Evolutionary conservation across 2,797 vertebrate genomes (phyloP), one percentile per base, ranked within the genome.

Genomic region (Scyliorhinus canicula): DNA sequence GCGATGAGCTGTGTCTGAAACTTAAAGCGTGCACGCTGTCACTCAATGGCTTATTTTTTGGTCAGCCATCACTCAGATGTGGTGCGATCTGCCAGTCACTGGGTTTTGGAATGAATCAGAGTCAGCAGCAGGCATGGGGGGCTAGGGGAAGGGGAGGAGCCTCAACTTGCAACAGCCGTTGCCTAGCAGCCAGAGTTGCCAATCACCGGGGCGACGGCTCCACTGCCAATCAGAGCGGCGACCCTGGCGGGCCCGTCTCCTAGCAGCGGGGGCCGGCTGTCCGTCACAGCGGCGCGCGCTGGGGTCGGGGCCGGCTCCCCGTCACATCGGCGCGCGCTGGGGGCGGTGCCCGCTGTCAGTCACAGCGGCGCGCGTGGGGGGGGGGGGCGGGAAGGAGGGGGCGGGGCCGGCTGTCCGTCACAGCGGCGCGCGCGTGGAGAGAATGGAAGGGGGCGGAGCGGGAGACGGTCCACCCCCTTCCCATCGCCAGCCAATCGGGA

Each of bases 111-210:
- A 35, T 35, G 28, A 35, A 31, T 71, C 47, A 50, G 44, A 31
- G 9, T 19, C 93, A 93, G 40, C 65, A 50, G 67, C 47, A 50
- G n/a, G 16, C 67, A n/a, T 4, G 28, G 26, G n/a, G 40, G n/a
- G 93, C 12, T 35, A 31, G 26, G 4, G 44, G 24, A 24, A n/a
- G 77, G n/a, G 77, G 77, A 35, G 5, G 4, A 82, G 35, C 52
- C 82, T 47, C 52, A 52, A 52, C 85, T 57, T 35, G 50, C 52
- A 55, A 88, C 85, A 88, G 85, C n/a, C 19, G 90, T 93, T 67
- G 90, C 63, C 90, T 93, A 93, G 90, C 90, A 93, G 90, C 60
- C 8, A 44, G 90, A 67, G 90, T 63, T 93, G 90, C n/a, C 90
- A 93, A 67, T 94, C 93, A 94, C 19, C 57, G 7, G 8, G 57